A percentile compares a stretch with the other conserved stretches of the same genome.
These are phyloP conservation scores for Bolinopsis microptera DNA, from an alignment of 37 sponge, comb jelly and placozoan genomes.

Conservation along the genomic window DNA sequence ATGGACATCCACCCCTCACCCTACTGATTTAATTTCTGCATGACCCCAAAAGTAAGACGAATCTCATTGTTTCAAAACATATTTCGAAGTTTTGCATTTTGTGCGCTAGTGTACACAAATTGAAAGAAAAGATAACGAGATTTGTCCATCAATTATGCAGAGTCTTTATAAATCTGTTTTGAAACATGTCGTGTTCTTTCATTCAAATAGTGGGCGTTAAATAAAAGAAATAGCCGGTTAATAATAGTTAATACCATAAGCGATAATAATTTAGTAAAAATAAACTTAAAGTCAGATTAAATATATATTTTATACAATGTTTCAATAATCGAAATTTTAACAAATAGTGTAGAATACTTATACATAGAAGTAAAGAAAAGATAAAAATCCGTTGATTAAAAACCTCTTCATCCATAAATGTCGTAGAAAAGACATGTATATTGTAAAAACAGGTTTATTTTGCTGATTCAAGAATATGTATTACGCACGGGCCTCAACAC, in stretches of 20 bases:
- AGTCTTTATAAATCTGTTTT: too few species aligned
- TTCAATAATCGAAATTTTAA: background rate
- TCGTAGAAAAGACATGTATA: background rate
- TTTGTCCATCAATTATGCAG: too few species aligned
- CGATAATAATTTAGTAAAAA: background rate
- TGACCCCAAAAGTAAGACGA: too few species aligned
- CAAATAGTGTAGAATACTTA: background rate
- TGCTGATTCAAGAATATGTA: too few species aligned
- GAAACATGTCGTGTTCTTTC: too few species aligned
- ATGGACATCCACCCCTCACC: too few species aligned
- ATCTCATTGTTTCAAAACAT: too few species aligned
- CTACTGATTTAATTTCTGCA: too few species aligned
- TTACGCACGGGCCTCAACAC: too few species aligned
- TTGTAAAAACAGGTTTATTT: background rate
- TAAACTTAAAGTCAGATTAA: constrained; percentile 11
- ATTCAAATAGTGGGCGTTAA: background rate
- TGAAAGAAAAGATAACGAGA: too few species aligned
- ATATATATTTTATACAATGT: background rate
- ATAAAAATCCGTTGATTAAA: background rate
- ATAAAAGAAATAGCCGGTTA: background rate
- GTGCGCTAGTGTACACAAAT: too few species aligned
- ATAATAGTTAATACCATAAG: background rate
- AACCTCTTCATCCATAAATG: background rate
- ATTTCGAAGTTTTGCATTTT: too few species aligned
- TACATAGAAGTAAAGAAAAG: background rate